A percentile compares a stretch with the other conserved stretches of the same genome.
Evolutionary conservation across 2,113 vertebrate species (phyloP).

Genomic region (Psittacus erithacus): DNA sequence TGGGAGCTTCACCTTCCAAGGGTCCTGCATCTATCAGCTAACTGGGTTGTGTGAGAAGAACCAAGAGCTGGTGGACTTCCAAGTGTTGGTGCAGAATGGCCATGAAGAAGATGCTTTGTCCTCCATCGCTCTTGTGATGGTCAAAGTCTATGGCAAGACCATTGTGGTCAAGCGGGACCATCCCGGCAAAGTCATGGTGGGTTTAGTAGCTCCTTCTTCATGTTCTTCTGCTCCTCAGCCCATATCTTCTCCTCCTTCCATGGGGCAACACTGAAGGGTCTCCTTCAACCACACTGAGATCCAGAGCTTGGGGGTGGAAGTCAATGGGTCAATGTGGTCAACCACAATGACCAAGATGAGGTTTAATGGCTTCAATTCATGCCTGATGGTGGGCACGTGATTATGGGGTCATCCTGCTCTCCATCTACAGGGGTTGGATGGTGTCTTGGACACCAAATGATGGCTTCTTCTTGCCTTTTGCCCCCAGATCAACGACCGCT

Average conservation of each 20-base stretch:
- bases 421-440: accelerated
- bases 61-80: slow-evolving; percentile 66
- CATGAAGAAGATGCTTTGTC: slow-evolving; percentile 44
- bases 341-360: accelerated
- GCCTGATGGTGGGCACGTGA: background rate
- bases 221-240: background rate
- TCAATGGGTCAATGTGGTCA: no score
- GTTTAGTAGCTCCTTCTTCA: background rate
- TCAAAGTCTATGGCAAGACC: slow-evolving; percentile 67
- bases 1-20: slow-evolving; percentile 74
- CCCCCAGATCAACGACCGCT: slow-evolving; percentile 56
- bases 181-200: slow-evolving; percentile 49
- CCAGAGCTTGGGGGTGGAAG: background rate
- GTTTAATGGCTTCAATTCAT: background rate
- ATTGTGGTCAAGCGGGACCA: slow-evolving; percentile 51
- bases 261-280: background rate
- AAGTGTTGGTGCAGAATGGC: slow-evolving; percentile 75
- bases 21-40: slow-evolving; percentile 77
- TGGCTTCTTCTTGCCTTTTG: background rate
- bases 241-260: background rate
- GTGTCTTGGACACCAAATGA: background rate
- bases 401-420: background rate
- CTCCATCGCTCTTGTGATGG: slow-evolving; percentile 55
- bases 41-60: slow-evolving; percentile 33
- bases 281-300: background rate